Evolutionary conservation across 53 echinoderm and acorn worm genomes (phyloP), one percentile per base, ranked within the genome.

Genomic region (Echinarachnius parma): DNA sequence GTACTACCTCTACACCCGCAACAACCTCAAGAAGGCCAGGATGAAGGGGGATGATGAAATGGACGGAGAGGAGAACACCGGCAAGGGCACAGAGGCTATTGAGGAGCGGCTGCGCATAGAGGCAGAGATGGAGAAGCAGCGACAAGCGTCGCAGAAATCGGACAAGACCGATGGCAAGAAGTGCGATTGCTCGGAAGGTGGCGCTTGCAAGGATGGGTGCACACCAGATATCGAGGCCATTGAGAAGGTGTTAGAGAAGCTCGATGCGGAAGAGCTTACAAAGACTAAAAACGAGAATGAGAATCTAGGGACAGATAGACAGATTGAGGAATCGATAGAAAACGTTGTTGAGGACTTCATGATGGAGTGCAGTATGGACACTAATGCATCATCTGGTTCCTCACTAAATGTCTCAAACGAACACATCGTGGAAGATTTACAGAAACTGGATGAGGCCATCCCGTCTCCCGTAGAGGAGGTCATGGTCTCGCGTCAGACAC

Each of bases 1-100:
- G n/a, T 36, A 86, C 48, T 87, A 89, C 68, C 75, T 84, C 47
- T 95, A 95, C 62, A 87, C 70, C 3, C 70, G 70, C 32, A 69
- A 69, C 53, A 48, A 66, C 53, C 46, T 57, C 26, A 83, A 69
- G 61, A 80, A 80, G 75, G 86, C 81, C 1, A 52, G 53, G 70
- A 69, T 69, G 70, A 69, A 69, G 24, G 75, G 59, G 19, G 53
- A 61, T 10, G 31, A 34, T 11, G 36, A 52, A 34, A 64, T 52
- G 13, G 77, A 66, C 53, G 77, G 53, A 19, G 53, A 61, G 9
- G 66, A 65, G 36, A 64, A 61, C 11, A 52, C 28, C 16, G 59
- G 54, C 32, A 76, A 63, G 1, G 45, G 39, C 15, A 33, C 53
- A 32, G 60, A 68, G 24, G 69, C 66, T 7, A 69, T 69, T 26